These are phyloP conservation scores for Drosophila limbata DNA, from an alignment of 2,888 invertebrate genomes.

Conservation along the genomic window DNA sequence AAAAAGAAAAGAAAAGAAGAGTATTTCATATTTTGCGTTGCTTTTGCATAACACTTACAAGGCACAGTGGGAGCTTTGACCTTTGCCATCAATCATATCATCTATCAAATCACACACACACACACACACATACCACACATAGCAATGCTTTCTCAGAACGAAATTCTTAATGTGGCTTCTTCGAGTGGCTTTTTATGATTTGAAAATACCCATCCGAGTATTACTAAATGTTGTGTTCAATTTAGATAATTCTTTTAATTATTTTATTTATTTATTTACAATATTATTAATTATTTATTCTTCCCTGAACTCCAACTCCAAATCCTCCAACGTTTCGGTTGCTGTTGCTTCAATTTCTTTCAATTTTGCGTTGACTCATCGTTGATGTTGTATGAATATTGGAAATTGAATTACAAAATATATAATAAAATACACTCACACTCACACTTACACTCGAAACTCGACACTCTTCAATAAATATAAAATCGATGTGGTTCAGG, in stretches of 20 bases:
- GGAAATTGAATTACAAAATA: conserved; percentile 62
- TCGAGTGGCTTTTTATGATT: conserved; percentile 59
- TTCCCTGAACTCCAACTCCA: conserved; percentile 32
- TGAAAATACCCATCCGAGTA: conserved; percentile 31
- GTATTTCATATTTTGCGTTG: conserved; percentile 68
- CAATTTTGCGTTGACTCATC: conserved; percentile 49
- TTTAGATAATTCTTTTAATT: conserved; percentile 65
- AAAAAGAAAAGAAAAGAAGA: conserved; percentile 15
- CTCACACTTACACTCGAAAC: conserved; percentile 38
- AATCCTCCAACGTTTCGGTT: conserved; percentile 57
- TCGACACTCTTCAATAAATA: conserved; percentile 25
- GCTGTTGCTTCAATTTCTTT: conserved; percentile 59
- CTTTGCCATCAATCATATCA: conserved; percentile 8
- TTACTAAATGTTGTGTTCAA: conserved; percentile 83
- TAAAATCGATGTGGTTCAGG: conserved; percentile 67
- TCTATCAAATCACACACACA: conserved; percentile 7
- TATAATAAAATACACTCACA: conserved; percentile 30
- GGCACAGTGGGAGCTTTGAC: background rate
- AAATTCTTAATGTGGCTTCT: conserved; percentile 69
- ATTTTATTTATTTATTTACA: conserved; percentile 10
- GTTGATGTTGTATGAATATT: conserved; percentile 75
- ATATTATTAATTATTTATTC: conserved; percentile 17
- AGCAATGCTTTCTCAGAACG: conserved; percentile 65
- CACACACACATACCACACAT: conserved; percentile 12
- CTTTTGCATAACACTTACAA: conserved; percentile 55